A percentile compares a stretch with the other conserved stretches of the same genome.
Evolutionary conservation across 1,140 invertebrate species (phyloP).

Genomic region (Rhopalosiphum maidis): DNA sequence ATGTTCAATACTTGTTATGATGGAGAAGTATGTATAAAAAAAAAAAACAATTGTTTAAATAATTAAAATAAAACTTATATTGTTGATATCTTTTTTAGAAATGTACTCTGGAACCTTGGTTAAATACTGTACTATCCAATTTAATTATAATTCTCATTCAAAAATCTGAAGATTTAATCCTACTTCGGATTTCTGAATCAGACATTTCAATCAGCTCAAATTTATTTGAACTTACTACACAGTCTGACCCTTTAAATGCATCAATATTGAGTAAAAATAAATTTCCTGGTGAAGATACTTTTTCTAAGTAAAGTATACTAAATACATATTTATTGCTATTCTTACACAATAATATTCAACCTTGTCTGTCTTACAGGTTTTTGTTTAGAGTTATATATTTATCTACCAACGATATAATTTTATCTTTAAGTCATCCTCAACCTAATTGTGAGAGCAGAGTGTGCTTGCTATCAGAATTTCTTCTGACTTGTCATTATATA

Average conservation of each 20-base stretch:
- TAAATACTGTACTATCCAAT: constrained; percentile 43
- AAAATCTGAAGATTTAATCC: constrained; percentile 52
- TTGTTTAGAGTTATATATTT: constrained; percentile 54
- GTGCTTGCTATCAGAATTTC: constrained; percentile 38
- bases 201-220: constrained; percentile 53
- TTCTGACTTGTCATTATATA: constrained; percentile 54
- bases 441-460: constrained; percentile 39
- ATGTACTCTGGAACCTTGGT: constrained; percentile 48
- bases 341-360: neutral
- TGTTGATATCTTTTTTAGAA: constrained; percentile 10
- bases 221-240: constrained; percentile 54
- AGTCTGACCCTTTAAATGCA: constrained; percentile 52
- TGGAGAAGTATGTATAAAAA: constrained; percentile 36
- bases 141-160: constrained; percentile 51
- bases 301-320: constrained; percentile 40
- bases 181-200: constrained; percentile 48
- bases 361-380: neutral
- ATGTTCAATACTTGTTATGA: constrained; percentile 55
- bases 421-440: constrained; percentile 31
- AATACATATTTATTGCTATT: neutral
- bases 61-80: constrained; percentile 9
- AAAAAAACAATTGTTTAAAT: neutral
- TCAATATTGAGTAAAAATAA: constrained; percentile 39
- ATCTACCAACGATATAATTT: constrained; percentile 41
- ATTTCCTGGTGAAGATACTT: constrained; percentile 48